Percentiles rank a stretch among this genome's conserved stretches.
Evolutionary conservation across 2,113 vertebrate species (phyloP).

Genomic region (Microtus pennsylvanicus): DNA sequence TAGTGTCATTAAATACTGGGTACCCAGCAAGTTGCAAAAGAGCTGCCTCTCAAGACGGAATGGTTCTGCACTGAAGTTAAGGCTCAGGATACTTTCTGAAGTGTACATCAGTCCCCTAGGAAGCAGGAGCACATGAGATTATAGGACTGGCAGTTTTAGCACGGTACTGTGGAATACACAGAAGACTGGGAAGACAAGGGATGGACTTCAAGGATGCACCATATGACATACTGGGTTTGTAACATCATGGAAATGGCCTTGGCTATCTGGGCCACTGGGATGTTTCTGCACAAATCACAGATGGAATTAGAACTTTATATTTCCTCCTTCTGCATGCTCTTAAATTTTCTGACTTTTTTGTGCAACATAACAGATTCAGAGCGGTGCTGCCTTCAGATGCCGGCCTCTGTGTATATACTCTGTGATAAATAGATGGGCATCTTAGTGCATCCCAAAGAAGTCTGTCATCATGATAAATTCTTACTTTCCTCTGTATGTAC

Average conservation of each 20-base stretch:
- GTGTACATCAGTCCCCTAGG: neutral
- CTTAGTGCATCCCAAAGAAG: slow-evolving; percentile 1
- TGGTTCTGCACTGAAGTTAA: neutral
- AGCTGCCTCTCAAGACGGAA: neutral
- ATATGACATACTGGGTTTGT: neutral
- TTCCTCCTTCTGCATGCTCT: neutral
- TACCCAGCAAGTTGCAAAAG: neutral
- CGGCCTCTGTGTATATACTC: neutral
- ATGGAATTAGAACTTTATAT: neutral
- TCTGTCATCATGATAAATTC: neutral
- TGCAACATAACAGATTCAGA: neutral
- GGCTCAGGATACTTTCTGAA: neutral
- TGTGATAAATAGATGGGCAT: neutral
- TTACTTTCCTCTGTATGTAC: neutral
- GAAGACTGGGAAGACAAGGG: neutral
- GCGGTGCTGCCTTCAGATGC: neutral
- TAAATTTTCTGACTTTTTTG: slow-evolving; percentile 30
- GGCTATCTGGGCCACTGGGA: neutral
- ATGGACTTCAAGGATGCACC: neutral
- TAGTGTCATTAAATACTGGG: neutral
- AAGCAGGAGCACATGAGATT: neutral
- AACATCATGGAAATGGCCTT: neutral
- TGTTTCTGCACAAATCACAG: slow-evolving; percentile 32
- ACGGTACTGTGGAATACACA: neutral
- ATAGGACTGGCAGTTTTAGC: neutral